A percentile compares a stretch with the other conserved stretches of the same genome.
Conservation (phyloP, 2,113 vertebrate species). For the Rattus rattus region DNA sequence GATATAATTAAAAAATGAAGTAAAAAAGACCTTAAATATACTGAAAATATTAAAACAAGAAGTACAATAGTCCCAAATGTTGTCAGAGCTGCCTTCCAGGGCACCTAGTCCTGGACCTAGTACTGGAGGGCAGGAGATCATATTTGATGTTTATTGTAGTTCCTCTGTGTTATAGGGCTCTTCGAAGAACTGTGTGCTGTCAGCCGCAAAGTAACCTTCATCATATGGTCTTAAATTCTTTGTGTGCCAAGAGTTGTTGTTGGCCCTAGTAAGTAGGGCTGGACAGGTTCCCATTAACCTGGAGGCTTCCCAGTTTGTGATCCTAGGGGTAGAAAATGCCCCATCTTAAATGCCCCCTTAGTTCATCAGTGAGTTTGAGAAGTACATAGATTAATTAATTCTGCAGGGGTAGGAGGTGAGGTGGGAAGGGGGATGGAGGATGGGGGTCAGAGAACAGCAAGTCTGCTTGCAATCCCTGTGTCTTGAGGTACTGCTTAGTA, state of each 20-base stretch:
- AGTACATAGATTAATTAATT: not conserved
- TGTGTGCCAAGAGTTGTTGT: not conserved
- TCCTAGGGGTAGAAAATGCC: not conserved
- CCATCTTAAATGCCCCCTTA: not conserved
- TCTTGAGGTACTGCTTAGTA: not conserved
- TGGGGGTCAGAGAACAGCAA: too few relatives aligned
- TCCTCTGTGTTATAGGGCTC: not conserved
- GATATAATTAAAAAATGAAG: not conserved
- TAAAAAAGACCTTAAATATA: not conserved
- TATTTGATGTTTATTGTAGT: too few relatives aligned
- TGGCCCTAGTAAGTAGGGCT: not conserved
- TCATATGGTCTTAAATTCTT: not conserved
- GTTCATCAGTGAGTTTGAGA: not conserved
- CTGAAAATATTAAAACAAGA: not conserved
- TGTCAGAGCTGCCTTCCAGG: not conserved
- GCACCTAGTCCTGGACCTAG: too few relatives aligned
- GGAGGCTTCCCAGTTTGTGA: not conserved
- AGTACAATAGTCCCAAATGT: not conserved
- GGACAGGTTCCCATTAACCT: not conserved
- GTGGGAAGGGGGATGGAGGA: too few relatives aligned
- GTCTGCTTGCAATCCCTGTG: not conserved
- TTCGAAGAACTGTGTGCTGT: too few relatives aligned
- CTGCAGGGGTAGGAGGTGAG: too few relatives aligned
- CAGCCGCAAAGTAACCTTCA: not conserved
- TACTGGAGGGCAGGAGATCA: not conserved